Base-by-base conservation (phyloP, 2,888 invertebrate genomes). In the Drosophila siamana region DNA sequence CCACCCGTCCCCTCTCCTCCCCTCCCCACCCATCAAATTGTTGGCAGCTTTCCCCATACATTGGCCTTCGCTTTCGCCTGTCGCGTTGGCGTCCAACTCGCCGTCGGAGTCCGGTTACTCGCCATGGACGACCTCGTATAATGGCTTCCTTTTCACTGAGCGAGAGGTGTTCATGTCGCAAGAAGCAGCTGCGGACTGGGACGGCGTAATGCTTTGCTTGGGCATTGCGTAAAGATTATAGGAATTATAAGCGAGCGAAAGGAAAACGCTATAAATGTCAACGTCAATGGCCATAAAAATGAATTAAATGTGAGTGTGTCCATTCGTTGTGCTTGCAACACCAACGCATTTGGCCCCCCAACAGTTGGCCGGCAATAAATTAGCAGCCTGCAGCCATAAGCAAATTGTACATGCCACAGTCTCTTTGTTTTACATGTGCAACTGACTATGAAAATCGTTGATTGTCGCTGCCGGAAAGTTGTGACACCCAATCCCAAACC, bases 381-480 rank as follows among this genome's bases (percentile, higher is more conserved):
- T 76, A 84, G 63, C 65, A 15, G 57, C 28, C 50, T 28, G 50
- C 60, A 36, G 74, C 66, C 66, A 72, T 73, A 73, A 74, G 78
- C 84, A 84, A 84, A 78, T 71, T 81, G 81, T 63, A 59, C 63
- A 57, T 66, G 56, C 38, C 52, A 47, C 48, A 57, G 66, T 69
- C 69, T 50, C 69, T 78, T 83, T 86, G 84, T 77, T 85, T 82
- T 67, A 80, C 85, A 88, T 88, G 85, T 86, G 86, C 89, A 86
- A 74, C 89, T 89, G 86, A 70, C 89, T 86, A 87, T 89, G 89
- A 86, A 86, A 86, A 86, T 84, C 88, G 81, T 86, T 82, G 85
- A 86, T 86, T 84, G 83, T 84, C 86, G 78, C 70, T 86, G 80
- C 78, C 83, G 77, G 77, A 88, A 81, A 82, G 78, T 88, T 88